Base-by-base conservation (phyloP, 1,140 invertebrate genomes). In the Lepidurus couesii region DNA sequence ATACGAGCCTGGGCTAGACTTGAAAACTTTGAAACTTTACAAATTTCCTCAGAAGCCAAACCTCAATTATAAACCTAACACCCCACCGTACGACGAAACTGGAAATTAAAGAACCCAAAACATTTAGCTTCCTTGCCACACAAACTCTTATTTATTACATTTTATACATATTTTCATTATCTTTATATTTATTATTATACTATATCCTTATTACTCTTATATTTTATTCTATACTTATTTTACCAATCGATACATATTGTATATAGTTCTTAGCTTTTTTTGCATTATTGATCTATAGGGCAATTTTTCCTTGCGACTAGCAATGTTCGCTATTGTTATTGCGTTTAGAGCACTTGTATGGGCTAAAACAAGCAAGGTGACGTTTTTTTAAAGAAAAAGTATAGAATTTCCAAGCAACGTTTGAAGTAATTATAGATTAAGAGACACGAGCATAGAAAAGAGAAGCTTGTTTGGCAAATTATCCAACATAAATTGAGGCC, bases 381-480 rank as follows among this genome's bases (percentile, higher is more conserved):
- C 45, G 45, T 47, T 47, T 47, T 45, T 9, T 4, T 47, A 47
- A 16, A 9, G 6, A 9, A 47, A 47, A 47, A 47, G 1, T 34
- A 0, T 34, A 34, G 34, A 34, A 34, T 34, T 65, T 16, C 0
- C 16, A 13, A 65, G 1, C 21, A 9, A 65, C 16, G 21, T 7
- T 13, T 65, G 21, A 16, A 65, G 6, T 65, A 65, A 65, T 65
- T 65, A 65, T 21, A 16, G 8, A 0, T 10, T 65, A 65, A 21
- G 21, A 9, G 7, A 65, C 21, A 16, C 21, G 53, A 65, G 21
- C 6, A n/a, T 1, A 65, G 16, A 65, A 21, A 65, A 65, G 21
- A 13, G 53, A 9, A 65, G 53, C 53, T 65, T 65, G 53, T 65
- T 65, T 65, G 53, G n/a, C 53, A 65, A 65, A 65, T 65, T 65